Evolutionary conservation across 2,888 invertebrate species (phyloP).

Genomic region (Empis stercorea): DNA sequence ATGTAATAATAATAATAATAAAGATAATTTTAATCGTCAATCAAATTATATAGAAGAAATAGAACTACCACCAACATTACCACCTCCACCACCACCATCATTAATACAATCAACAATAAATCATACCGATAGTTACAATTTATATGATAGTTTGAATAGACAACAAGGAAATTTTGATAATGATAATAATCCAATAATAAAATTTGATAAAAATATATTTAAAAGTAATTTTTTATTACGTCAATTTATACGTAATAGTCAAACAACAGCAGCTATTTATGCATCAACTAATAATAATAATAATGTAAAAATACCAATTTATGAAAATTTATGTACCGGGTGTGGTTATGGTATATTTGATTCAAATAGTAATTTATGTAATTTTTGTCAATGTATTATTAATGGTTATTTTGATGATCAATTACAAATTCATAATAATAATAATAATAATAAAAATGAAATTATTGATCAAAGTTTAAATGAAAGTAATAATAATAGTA

Average conservation of each 20-base stretch:
- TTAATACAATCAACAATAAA: not conserved
- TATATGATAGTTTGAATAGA: not conserved
- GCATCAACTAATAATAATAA: not conserved
- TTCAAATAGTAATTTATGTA: slow-evolving; percentile 24
- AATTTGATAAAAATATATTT: slow-evolving; percentile 1
- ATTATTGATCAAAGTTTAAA: slow-evolving; percentile 1
- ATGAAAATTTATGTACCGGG: slow-evolving; percentile 32
- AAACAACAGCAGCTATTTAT: not conserved
- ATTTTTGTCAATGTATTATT: slow-evolving; percentile 30
- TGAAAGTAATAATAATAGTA: slow-evolving; percentile 9
- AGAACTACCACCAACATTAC: not conserved
- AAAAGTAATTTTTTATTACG: slow-evolving; percentile 5
- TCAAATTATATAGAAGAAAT: no score
- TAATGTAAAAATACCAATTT: slow-evolving; percentile 11
- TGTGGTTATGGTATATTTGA: slow-evolving; percentile 30
- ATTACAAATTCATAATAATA: slow-evolving; percentile 1
- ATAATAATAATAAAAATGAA: not conserved
- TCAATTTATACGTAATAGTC: slow-evolving; percentile 4
- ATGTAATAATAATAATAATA: no score
- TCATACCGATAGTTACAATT: not conserved
- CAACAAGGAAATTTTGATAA: not conserved
- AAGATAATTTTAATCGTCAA: no score
- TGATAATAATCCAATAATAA: not conserved
- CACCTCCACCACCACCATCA: not conserved
- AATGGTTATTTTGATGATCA: slow-evolving; percentile 18